phyloP scores from a whole-genome alignment of 2,888 invertebrate genomes.

The Dyspetes luteomarginatus region DNA sequence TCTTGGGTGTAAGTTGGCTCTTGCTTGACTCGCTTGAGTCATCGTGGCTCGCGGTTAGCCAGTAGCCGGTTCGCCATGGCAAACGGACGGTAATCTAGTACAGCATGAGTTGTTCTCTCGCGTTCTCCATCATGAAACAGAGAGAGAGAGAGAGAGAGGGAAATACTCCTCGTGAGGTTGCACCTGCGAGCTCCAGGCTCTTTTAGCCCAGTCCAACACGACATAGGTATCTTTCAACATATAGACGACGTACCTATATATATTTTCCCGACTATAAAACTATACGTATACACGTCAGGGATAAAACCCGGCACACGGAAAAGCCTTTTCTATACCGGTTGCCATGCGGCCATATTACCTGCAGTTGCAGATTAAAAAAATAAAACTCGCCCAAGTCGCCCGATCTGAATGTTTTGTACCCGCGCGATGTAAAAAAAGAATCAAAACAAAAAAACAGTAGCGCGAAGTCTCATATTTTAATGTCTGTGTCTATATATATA shows the following conservation, averaged over 20 bases:
- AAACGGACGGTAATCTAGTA: slow-evolving; percentile 44
- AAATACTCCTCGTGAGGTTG: slow-evolving; percentile 20
- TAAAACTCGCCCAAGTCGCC: too few relatives aligned
- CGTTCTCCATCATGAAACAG: not conserved
- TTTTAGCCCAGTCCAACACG: slow-evolving; percentile 34
- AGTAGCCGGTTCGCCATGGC: slow-evolving; percentile 53
- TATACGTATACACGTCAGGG: not conserved
- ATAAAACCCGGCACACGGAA: slow-evolving; percentile 33
- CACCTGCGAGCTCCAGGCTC: slow-evolving; percentile 54
- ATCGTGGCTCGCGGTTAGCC: slow-evolving; percentile 48
- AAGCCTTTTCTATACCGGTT: slow-evolving; percentile 56
- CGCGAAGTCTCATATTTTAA: too few relatives aligned
- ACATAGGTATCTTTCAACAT: not conserved
- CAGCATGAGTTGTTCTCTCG: slow-evolving; percentile 13
- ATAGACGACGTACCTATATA: not conserved
- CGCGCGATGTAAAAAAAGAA: too few relatives aligned
- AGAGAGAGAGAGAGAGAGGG: slow-evolving; percentile 6
- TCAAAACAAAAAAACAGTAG: too few relatives aligned
- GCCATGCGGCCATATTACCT: slow-evolving; percentile 51
- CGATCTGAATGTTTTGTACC: too few relatives aligned
- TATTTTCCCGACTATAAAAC: not conserved
- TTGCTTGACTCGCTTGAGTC: slow-evolving; percentile 53
- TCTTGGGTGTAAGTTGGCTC: slow-evolving; percentile 22
- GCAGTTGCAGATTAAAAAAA: too few relatives aligned
- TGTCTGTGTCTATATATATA: too few relatives aligned